phyloP scores from a whole-genome alignment of 2,113 vertebrate species.

The Bagarius yarrelli region DNA sequence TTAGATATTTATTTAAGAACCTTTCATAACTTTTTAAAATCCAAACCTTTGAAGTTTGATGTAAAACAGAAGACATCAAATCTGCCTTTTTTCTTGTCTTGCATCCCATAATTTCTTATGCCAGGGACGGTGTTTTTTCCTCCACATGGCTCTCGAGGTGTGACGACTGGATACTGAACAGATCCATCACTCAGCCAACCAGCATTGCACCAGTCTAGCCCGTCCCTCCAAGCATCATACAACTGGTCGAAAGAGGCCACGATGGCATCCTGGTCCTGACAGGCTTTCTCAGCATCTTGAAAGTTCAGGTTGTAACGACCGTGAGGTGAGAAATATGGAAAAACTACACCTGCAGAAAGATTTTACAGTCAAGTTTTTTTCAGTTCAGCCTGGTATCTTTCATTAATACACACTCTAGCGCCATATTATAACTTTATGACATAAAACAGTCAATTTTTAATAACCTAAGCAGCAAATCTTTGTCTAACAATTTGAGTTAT shows the following conservation, averaged over 20 bases:
- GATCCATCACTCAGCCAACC: constrained; percentile 94
- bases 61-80: constrained; percentile 99
- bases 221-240: constrained; percentile 83
- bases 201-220: constrained; percentile 96
- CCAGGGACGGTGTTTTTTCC: constrained; percentile 87
- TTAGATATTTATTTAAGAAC: too few relatives aligned
- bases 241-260: constrained; percentile 93
- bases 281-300: constrained; percentile 81
- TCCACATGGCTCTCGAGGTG: constrained; percentile 88
- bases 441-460: too few relatives aligned
- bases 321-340: constrained; percentile 84
- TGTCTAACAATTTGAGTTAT: too few relatives aligned
- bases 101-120: constrained; percentile 87
- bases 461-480: too few relatives aligned
- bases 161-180: constrained; percentile 91
- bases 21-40: too few relatives aligned
- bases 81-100: constrained; percentile 87
- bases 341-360: constrained; percentile 79
- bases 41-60: constrained; percentile 87
- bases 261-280: constrained; percentile 82
- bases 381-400: neutral
- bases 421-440: too few relatives aligned
- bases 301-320: constrained; percentile 96
- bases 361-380: neutral
- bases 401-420: too few relatives aligned